phyloP scores from a whole-genome alignment of 2,888 invertebrate species.

The Platynereis dumerilii region DNA sequence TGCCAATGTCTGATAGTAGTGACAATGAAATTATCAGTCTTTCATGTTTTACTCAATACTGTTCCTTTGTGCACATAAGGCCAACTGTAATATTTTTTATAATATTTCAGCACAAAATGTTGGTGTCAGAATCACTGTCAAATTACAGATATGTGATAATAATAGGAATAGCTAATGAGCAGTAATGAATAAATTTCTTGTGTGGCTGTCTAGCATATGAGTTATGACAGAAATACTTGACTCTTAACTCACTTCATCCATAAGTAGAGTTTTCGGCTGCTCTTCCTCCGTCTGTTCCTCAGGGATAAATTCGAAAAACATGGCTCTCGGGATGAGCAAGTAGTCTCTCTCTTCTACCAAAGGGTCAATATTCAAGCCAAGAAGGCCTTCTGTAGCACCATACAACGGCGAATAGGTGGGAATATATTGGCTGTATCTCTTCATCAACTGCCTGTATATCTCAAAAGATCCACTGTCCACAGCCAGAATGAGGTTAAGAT shows the following conservation, averaged over 20 bases:
- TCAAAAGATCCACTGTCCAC: slow-evolving; percentile 56
- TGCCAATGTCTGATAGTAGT: too few relatives aligned
- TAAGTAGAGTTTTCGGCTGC: slow-evolving; percentile 50
- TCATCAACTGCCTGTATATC: slow-evolving; percentile 43
- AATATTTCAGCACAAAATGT: too few relatives aligned
- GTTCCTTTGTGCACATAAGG: too few relatives aligned
- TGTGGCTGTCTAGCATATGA: too few relatives aligned
- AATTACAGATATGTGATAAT: too few relatives aligned
- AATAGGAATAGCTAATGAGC: too few relatives aligned
- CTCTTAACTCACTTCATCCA: slow-evolving; percentile 52
- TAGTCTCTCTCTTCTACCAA: slow-evolving; percentile 38
- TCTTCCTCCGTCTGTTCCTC: slow-evolving; percentile 45
- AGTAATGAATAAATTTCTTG: too few relatives aligned
- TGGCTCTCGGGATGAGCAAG: slow-evolving; percentile 50
- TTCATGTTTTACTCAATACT: too few relatives aligned
- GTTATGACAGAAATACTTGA: too few relatives aligned
- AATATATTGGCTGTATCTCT: slow-evolving; percentile 38
- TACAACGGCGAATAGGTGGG: slow-evolving; percentile 57
- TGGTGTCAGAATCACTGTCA: too few relatives aligned
- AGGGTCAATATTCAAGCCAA: slow-evolving; percentile 42
- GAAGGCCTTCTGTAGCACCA: slow-evolving; percentile 55
- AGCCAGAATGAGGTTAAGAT: slow-evolving; percentile 45
- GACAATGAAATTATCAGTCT: too few relatives aligned
- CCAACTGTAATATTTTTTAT: too few relatives aligned
- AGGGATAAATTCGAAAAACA: slow-evolving; percentile 61